Base-by-base conservation (phyloP, 2,888 invertebrate genomes). In the Bombyx huttoni region DNA sequence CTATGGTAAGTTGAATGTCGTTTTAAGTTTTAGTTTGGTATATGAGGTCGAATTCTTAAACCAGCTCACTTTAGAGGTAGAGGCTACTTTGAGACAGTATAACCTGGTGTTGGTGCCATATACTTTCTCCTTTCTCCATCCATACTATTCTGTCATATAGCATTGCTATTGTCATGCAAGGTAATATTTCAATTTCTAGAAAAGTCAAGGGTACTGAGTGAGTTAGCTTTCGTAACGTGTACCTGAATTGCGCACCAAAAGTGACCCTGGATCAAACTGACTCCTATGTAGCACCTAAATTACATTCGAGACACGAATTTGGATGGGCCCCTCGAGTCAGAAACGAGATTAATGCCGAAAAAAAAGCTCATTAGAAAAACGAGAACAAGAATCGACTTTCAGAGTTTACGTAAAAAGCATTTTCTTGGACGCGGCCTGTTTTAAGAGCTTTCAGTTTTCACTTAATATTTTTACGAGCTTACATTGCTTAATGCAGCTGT, bases 221-320 rank as follows among this genome's bases (percentile, higher is more conserved):
- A 40, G 40, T 6, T 40, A 40, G 12, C 40, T 8, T 12, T 10
- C 9, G 40, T 40, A 40, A 5, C 40, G 40, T 40, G 7, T 40
- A 40, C 40, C 40, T 12, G 9, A 12, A 40, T 7, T 12, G 40
- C 40, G 40, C 7, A 40, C 40, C 3, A 40, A 40, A 40, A 40
- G 2, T 8, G 7, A 10, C 40, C 9, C 40, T 3, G 40, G 7
- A 10, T 10, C 8, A 40, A 10, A 40, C 40, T 40, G 40, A 40
- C 40, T 7, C 40, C 40, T 40, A 49, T 12, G 62, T 57, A 59
- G 54, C 45, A 56, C 58, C 64, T 58, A 66, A 68, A 72, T 70
- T 67, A 64, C 71, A 63, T 58, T 67, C 71, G 64, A 64, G 73
- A 65, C 61, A 55, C 49, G 69, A 72, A 71, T 72, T 67, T 67